These are phyloP conservation scores for Sterna hirundo DNA, from an alignment of 2,113 vertebrate species.

Conservation along the genomic window DNA sequence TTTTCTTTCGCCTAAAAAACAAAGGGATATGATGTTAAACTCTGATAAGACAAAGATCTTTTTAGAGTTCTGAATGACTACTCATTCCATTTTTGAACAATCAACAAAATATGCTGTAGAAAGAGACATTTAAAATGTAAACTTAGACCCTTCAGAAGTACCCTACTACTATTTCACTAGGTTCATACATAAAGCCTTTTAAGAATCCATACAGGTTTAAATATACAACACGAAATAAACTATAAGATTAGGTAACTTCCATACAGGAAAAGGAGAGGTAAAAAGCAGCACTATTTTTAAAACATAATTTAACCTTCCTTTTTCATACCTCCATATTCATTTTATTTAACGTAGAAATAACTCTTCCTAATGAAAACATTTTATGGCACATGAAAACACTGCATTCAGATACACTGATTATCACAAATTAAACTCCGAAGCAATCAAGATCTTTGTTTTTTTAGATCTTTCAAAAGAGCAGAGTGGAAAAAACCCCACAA, in stretches of 20 bases:
- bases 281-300: neutral
- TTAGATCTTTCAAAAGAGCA: neutral
- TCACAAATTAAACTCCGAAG: neutral
- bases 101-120: neutral
- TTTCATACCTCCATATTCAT: neutral
- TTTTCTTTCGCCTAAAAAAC: conserved; percentile 93
- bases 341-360: neutral
- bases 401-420: neutral
- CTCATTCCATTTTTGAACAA: neutral
- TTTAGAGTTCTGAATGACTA: neutral
- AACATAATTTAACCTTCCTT: neutral
- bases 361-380: neutral
- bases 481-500: neutral
- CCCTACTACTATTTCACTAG: neutral
- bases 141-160: neutral
- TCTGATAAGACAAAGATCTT: neutral
- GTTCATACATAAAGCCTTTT: neutral
- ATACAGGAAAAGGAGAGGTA: neutral
- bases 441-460: neutral
- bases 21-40: conserved; percentile 6
- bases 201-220: neutral
- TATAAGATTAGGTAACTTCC: neutral
- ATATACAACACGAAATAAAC: neutral
- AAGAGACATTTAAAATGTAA: neutral
- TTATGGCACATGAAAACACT: neutral